Conservation (phyloP, 2,797 vertebrate genomes). For the Lithobates sylvaticus region DNA sequence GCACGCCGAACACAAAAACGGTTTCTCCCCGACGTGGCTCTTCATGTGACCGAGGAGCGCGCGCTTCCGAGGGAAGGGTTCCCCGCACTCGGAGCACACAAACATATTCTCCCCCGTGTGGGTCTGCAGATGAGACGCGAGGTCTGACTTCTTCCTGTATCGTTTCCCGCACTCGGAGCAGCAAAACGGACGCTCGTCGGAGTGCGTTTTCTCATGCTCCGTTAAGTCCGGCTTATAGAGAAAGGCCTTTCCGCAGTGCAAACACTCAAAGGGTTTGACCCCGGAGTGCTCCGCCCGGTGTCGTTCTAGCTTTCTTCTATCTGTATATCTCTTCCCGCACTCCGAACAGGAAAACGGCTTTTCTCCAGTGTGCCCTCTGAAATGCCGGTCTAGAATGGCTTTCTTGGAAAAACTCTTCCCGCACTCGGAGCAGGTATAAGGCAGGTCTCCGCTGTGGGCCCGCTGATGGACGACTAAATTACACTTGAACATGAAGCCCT, state of each 20-base stretch:
- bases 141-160: conserved; percentile 66
- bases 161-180: conserved; percentile 46
- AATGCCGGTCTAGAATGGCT: neutral
- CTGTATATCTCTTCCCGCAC: too few relatives aligned
- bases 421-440: conserved; percentile 65
- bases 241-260: too few relatives aligned
- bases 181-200: neutral
- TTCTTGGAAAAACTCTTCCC: conserved; percentile 51
- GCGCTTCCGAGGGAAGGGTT: conserved; percentile 66
- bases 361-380: neutral
- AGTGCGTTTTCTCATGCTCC: too few relatives aligned
- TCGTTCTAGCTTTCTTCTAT: too few relatives aligned
- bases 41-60: conserved; percentile 66
- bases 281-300: too few relatives aligned
- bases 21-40: conserved; percentile 66
- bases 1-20: conserved; percentile 66
- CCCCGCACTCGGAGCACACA: conserved; percentile 65
- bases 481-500: neutral
- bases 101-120: conserved; percentile 69
- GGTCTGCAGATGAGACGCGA: conserved; percentile 66
- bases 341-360: neutral
- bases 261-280: too few relatives aligned
- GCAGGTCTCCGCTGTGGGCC: conserved; percentile 66
- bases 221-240: too few relatives aligned
- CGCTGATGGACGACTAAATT: neutral